Base-by-base conservation (phyloP, 1,140 invertebrate species). In the Cheumatopsyche charites region DNA sequence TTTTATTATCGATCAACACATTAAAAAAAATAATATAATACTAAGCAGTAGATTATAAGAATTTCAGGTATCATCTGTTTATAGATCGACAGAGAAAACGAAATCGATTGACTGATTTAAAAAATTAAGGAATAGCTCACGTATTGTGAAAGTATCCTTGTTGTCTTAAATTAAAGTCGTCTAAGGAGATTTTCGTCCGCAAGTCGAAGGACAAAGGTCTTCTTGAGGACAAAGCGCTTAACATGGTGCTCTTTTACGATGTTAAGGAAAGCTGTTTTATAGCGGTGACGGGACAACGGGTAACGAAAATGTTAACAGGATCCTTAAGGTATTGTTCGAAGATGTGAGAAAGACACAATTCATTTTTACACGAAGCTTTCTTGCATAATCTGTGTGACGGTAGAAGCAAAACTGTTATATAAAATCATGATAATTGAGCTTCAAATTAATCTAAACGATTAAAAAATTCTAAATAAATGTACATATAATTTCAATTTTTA, bases 191-290 rank as follows among this genome's bases (percentile, higher is more conserved):
- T 41, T 41, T 21, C 26, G 29, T 9, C 29, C 29, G 29, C 29
- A 9, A 36, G 29, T 19, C 25, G n/a, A 62, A 67, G 65, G 25
- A 67, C 52, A 69, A 58, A 69, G 67, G 67, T 69, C 49, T 13
- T 25, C 11, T 1, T 11, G 55, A 29, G 49, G 49, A 69, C 67
- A 69, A 58, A 69, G 67, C 67, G 67, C 45, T 69, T 55, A 69
- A 58, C 47, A 41, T 49, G 2, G 11, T n/a, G 49, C 9, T 58
- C 52, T 25, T 67, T 67, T 67, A 67, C 65, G 49, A n/a, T 49
- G n/a, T 69, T 69, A 55, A 19, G 41, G 67, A 52, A 58, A n/a
- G 23, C 67, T 69, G 67, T 69, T 69, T 69, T 69, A 69, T 69
- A 49, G 67, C 47, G 49, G 19, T 36, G 26, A 19, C 67, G 43